phyloP scores from a whole-genome alignment of 2,888 invertebrate genomes.

The Zhengitettix transpicula region DNA sequence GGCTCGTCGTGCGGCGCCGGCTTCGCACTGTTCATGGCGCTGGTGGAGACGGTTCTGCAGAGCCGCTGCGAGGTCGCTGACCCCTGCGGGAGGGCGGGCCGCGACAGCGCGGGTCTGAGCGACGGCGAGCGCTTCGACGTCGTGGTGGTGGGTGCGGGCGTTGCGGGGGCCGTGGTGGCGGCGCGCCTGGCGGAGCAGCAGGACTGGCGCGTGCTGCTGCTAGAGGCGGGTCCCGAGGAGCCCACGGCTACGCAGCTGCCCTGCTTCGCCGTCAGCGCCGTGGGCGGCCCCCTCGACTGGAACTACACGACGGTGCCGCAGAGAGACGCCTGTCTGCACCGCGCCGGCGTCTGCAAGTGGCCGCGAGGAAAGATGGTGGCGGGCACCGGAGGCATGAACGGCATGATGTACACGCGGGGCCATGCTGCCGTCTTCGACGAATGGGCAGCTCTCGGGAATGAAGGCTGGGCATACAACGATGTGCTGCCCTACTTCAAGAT shows the following conservation, averaged over 20 bases:
- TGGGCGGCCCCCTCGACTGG: conserved; percentile 25
- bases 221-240: conserved; percentile 52
- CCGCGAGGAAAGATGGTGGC: conserved; percentile 83
- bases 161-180: conserved; percentile 5
- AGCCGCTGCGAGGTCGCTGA: conserved; percentile 17
- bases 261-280: conserved; percentile 19
- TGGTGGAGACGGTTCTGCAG: conserved; percentile 17
- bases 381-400: conserved; percentile 76
- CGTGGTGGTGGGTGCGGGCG: conserved; percentile 7
- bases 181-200: conserved; percentile 51
- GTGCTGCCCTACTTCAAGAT: conserved; percentile 74
- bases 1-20: conserved; percentile 15
- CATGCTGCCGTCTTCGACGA: conserved; percentile 76
- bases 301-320: conserved; percentile 28
- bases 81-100: conserved; percentile 16
- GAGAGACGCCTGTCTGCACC: conserved; percentile 17
- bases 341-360: conserved; percentile 63
- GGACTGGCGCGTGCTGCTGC: conserved; percentile 49
- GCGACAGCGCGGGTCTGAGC: background rate
- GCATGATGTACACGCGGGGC: conserved; percentile 81
- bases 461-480: conserved; percentile 72
- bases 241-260: conserved; percentile 20
- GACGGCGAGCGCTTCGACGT: conserved; percentile 3
- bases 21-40: conserved; percentile 17
- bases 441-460: conserved; percentile 75